Base-by-base conservation (phyloP, 2,888 invertebrate genomes). In the Artemia sinica region DNA sequence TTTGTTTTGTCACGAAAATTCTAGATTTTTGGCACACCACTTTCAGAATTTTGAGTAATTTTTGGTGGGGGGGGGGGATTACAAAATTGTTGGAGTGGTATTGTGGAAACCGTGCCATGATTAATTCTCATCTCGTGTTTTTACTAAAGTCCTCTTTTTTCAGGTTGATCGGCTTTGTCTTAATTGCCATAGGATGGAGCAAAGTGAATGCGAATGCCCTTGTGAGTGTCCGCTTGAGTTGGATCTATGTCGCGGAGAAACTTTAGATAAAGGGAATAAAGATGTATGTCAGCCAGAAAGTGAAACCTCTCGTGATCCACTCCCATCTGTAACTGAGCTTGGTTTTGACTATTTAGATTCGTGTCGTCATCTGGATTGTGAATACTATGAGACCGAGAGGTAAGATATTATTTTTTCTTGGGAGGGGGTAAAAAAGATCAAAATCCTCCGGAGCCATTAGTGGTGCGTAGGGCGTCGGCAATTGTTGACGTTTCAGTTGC, bases 141-240 rank as follows among this genome's bases (percentile, higher is more conserved):
- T 41, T 3, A 41, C 41, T 41, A 41, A 41, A 41, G 41, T 41
- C 41, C 41, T 41, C 41, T 41, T 48, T 12, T 69, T 69, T 18
- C 74, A 83, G 83, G 80, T 86, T 69, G 89, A 92, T 77, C 84
- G 91, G 5, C 81, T 89, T 5, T 94, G 94, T 76, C 81, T 94
- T 49, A 93, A 93, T 77, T 94, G 94, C 77, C 87, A 91, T 76
- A 84, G 92, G 67, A 91, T 93, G 89, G 94, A 93, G 76, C 91
- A 91, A 78, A 88, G 86, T 5, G 92, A 93, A 76, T 94, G 94
- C 74, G 94, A 94, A 77, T 94, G 94, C 75, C 94, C 94, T 0
- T 94, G 94, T 77, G 92, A 94, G 77, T 94, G 94, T 75, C 86
- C 82, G 2, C 71, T 83, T 8, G 81, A 82, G 71, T 78, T 81